Evolutionary conservation across 2,888 invertebrate genomes (phyloP).

Genomic region (Dicyrtomina minuta): DNA sequence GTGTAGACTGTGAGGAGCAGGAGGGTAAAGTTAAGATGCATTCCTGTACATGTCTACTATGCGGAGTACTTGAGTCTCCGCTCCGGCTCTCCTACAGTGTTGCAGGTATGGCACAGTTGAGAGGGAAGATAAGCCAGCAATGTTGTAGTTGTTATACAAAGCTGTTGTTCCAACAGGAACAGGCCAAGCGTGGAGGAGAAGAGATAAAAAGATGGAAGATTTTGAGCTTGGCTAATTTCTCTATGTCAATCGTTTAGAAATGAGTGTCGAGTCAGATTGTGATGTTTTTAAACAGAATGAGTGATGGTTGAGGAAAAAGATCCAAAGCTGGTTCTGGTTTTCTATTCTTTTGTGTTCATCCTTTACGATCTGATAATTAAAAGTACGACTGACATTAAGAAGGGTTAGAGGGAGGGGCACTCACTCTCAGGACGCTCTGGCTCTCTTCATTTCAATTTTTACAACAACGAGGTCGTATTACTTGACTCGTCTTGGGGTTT

Average conservation of each 20-base stretch:
- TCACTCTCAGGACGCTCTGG: background rate
- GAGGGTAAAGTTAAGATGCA: too few species aligned
- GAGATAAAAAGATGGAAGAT: background rate
- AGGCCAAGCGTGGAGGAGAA: background rate
- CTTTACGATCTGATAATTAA: slow-evolving; percentile 51
- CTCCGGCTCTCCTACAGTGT: too few species aligned
- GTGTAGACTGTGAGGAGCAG: too few species aligned
- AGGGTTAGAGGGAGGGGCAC: slow-evolving; percentile 31
- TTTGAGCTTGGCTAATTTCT: slow-evolving; percentile 35
- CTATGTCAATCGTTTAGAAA: slow-evolving; percentile 35
- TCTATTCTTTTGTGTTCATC: slow-evolving; percentile 25
- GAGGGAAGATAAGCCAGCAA: too few species aligned
- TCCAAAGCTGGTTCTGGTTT: slow-evolving; percentile 30
- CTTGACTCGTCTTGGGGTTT: slow-evolving; percentile 19
- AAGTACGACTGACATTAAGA: slow-evolving; percentile 43
- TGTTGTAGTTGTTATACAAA: background rate
- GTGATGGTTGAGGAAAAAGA: slow-evolving; percentile 20
- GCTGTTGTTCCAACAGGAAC: background rate
- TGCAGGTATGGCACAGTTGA: too few species aligned
- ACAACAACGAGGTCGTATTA: slow-evolving; percentile 22
- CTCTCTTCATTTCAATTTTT: slow-evolving; percentile 26
- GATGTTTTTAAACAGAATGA: slow-evolving; percentile 13
- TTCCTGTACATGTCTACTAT: too few species aligned
- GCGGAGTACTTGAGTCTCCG: too few species aligned
- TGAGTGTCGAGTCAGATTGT: slow-evolving; percentile 11